Evolutionary conservation across 2,113 vertebrate genomes (phyloP).

Genomic region (Hippocampus mohnikei): DNA sequence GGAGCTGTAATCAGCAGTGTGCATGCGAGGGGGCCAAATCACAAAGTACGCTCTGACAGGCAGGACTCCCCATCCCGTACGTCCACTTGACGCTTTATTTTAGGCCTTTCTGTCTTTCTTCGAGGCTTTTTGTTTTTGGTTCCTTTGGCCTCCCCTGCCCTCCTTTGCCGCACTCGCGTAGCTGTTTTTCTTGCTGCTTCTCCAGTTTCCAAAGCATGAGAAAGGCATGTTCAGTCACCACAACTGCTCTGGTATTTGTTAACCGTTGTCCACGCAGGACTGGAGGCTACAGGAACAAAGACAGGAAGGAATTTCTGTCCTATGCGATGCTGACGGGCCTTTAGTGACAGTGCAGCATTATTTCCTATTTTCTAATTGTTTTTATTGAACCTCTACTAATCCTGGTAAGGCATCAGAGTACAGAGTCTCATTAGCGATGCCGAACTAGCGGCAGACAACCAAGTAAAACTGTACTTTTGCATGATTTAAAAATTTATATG

Average conservation of each 20-base stretch:
- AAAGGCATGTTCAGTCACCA: constrained; percentile 52
- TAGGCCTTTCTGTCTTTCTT: constrained; percentile 5
- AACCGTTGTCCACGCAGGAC: constrained; percentile 50
- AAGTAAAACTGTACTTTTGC: no score
- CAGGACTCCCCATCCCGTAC: not conserved
- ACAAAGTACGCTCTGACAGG: constrained; percentile 30
- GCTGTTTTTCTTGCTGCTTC: constrained; percentile 16
- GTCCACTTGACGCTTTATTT: constrained; percentile 4
- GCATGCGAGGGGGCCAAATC: constrained; percentile 51
- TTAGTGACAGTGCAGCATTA: constrained; percentile 12
- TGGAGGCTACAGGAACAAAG: constrained; percentile 58
- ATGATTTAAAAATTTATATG: not conserved
- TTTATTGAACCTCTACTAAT: no score
- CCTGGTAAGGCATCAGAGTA: no score
- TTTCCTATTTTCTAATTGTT: no score
- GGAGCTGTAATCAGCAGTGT: constrained; percentile 63
- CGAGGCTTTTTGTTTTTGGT: not conserved
- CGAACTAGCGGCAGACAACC: no score
- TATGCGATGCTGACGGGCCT: constrained; percentile 41
- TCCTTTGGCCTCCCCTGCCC: not conserved
- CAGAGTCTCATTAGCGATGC: no score
- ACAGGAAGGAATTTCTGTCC: constrained; percentile 47
- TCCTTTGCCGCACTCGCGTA: constrained; percentile 3
- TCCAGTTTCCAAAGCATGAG: constrained; percentile 22
- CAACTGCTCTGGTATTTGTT: constrained; percentile 53